Conservation (phyloP, 2,113 vertebrate genomes). For the Pedionomus torquatus region DNA sequence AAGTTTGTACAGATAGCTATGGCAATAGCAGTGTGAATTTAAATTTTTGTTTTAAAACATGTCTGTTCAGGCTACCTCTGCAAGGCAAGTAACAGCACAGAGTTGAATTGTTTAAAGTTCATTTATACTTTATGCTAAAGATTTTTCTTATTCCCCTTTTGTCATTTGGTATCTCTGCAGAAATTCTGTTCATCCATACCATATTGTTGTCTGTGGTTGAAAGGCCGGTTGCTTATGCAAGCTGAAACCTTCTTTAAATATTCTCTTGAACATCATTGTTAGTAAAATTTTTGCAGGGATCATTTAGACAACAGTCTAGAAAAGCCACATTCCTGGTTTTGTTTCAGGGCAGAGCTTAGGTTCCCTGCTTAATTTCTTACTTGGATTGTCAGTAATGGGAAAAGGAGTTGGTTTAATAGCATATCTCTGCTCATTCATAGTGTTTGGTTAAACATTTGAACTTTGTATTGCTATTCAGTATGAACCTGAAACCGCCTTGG, state of each 20-base stretch:
- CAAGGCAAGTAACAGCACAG: neutral
- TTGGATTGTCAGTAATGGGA: neutral
- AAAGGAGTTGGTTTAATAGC: neutral
- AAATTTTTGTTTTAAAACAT: neutral
- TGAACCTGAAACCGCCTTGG: neutral
- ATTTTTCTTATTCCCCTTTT: neutral
- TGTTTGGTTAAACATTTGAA: neutral
- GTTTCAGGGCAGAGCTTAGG: neutral
- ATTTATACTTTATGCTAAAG: neutral
- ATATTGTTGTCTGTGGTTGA: neutral
- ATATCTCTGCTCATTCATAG: neutral
- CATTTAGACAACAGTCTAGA: neutral
- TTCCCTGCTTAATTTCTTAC: neutral
- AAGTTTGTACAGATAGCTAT: neutral
- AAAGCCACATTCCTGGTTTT: neutral
- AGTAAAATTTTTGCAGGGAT: neutral
- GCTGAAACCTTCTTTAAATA: neutral
- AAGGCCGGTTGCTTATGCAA: neutral
- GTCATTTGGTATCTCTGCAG: neutral
- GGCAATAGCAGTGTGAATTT: neutral
- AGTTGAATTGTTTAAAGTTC: neutral
- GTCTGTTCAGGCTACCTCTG: neutral
- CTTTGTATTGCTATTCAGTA: neutral
- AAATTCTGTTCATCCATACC: neutral
- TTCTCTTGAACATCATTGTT: accelerated